A percentile compares a stretch with the other conserved stretches of the same genome.
Conservation (phyloP, 2,797 vertebrate species). For the Tarsius wallacei region DNA sequence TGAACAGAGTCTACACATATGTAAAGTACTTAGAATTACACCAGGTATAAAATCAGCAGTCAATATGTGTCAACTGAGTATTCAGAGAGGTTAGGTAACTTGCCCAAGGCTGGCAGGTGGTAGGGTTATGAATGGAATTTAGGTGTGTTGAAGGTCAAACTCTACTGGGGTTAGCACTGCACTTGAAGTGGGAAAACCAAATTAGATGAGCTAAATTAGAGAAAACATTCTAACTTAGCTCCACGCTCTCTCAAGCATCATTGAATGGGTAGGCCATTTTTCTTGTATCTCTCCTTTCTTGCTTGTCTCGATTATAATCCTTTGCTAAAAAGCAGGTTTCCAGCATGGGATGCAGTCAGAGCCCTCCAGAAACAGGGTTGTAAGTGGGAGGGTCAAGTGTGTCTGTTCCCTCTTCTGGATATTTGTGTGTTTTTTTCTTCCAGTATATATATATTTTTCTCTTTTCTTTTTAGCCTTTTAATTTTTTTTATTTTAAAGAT, state of each 20-base stretch:
- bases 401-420: not conserved
- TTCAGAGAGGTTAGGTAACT: not conserved
- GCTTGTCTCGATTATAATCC: not conserved
- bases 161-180: not conserved
- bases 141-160: not conserved
- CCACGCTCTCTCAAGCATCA: no score
- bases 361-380: not conserved
- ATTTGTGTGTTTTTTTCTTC: not conserved
- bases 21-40: not conserved
- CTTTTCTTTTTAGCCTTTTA: no score
- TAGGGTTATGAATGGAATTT: not conserved
- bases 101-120: no score
- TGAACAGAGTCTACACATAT: not conserved
- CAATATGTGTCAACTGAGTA: not conserved
- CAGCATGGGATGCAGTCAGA: not conserved
- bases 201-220: not conserved
- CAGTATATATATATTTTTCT: no score
- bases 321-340: not conserved
- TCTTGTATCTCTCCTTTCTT: not conserved
- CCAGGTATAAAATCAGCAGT: not conserved
- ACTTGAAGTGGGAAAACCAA: not conserved
- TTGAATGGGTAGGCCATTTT: not conserved
- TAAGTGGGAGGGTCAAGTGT: not conserved
- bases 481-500: no score
- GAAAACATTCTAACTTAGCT: not conserved